A percentile compares a stretch with the other conserved stretches of the same genome.
Evolutionary conservation across 2,888 invertebrate genomes (phyloP).

Genomic region (Drosophila parthenogenetica): DNA sequence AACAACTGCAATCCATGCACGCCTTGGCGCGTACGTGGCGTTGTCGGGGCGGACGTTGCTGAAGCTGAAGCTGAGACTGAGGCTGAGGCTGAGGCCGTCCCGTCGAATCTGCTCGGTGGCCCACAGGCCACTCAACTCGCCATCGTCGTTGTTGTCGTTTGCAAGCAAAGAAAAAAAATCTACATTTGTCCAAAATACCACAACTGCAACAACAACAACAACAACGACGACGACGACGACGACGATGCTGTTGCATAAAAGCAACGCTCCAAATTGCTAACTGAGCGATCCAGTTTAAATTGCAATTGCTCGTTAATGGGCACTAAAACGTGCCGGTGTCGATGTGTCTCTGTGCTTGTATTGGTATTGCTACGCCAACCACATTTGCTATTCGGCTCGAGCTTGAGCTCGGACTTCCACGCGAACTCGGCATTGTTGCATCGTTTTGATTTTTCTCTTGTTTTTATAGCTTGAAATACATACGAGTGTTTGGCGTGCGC

Average conservation of each 20-base stretch:
- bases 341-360: slow-evolving; percentile 37
- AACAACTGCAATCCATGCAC: slow-evolving; percentile 53
- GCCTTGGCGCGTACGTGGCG: slow-evolving; percentile 77
- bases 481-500: slow-evolving; percentile 65
- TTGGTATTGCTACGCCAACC: slow-evolving; percentile 10
- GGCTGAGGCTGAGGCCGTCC: slow-evolving; percentile 40
- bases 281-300: slow-evolving; percentile 84
- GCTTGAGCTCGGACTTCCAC: no score
- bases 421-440: slow-evolving; percentile 11
- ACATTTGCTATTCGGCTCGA: slow-evolving; percentile 28
- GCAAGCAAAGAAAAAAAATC: slow-evolving; percentile 54
- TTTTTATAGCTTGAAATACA: slow-evolving; percentile 62
- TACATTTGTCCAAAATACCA: slow-evolving; percentile 81
- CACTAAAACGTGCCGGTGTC: slow-evolving; percentile 83
- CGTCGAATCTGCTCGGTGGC: slow-evolving; percentile 65
- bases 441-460: slow-evolving; percentile 19
- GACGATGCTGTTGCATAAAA: slow-evolving; percentile 75
- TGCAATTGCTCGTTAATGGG: slow-evolving; percentile 84
- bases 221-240: slow-evolving; percentile 22
- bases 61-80: no score
- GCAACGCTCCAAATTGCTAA: slow-evolving; percentile 82
- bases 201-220: slow-evolving; percentile 42
- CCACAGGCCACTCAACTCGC: slow-evolving; percentile 73
- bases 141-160: slow-evolving; percentile 34
- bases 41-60: slow-evolving; percentile 67